Evolutionary conservation across 2,113 vertebrate genomes (phyloP).

Genomic region (Chlorodrepanis virens): DNA sequence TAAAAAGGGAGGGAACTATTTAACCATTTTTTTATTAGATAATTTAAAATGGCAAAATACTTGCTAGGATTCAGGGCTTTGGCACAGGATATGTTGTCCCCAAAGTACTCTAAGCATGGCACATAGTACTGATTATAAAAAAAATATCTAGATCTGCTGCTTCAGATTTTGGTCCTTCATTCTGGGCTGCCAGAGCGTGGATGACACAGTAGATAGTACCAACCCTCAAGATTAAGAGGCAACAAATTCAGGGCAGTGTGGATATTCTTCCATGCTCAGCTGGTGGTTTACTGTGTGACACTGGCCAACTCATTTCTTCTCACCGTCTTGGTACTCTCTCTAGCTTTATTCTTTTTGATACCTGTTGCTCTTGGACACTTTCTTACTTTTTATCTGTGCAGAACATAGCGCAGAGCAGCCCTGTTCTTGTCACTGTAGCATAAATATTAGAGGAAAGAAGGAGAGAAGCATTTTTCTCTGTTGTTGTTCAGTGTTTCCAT

Average conservation of each 20-base stretch:
- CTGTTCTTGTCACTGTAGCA: not conserved
- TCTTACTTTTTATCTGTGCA: not conserved
- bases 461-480: not conserved
- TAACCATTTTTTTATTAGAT: not conserved
- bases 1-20: not conserved
- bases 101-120: not conserved
- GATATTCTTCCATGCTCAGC: not conserved
- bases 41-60: not conserved
- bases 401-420: not conserved
- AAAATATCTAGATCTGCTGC: not conserved
- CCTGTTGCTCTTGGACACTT: not conserved
- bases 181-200: not conserved
- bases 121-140: not conserved
- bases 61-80: not conserved
- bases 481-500: not conserved
- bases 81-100: not conserved
- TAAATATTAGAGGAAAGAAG: not conserved
- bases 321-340: not conserved
- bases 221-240: accelerated
- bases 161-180: not conserved
- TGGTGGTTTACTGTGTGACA: not conserved
- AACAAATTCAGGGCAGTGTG: not conserved
- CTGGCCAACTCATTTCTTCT: not conserved
- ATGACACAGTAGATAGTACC: not conserved
- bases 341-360: not conserved